Percentiles rank a stretch among this genome's conserved stretches.
phyloP scores from a whole-genome alignment of 2,888 invertebrate genomes.

The Gerris lacustris region DNA sequence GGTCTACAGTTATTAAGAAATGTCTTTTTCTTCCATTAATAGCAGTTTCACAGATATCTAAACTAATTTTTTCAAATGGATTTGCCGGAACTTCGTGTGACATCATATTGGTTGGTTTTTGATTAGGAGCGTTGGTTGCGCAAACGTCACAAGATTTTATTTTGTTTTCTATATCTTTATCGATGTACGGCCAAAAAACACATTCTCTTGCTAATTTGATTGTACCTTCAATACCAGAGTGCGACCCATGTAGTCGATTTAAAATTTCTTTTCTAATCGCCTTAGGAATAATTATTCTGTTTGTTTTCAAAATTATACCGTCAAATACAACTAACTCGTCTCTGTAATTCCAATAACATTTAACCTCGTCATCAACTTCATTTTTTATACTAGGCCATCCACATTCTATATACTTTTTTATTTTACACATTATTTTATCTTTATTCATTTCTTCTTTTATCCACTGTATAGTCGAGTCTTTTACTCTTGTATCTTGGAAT shows the following conservation, averaged over 20 bases:
- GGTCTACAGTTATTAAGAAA: not conserved
- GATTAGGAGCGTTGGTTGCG: not conserved
- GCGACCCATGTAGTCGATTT: constrained; percentile 12
- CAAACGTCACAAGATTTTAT: not conserved
- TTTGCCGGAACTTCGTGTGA: not conserved
- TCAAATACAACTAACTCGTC: constrained; percentile 17
- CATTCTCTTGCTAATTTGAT: constrained; percentile 14
- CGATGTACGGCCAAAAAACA: constrained; percentile 17
- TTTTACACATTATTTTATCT: not conserved
- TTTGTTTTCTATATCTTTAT: not conserved
- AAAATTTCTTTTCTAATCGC: constrained; percentile 9
- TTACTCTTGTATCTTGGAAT: not conserved
- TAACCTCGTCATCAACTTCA: not conserved
- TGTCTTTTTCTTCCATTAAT: not conserved
- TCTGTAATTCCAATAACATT: constrained; percentile 13
- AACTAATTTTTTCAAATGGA: not conserved
- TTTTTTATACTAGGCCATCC: not conserved
- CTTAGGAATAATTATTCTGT: constrained; percentile 11
- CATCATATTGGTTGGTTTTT: not conserved
- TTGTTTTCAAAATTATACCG: constrained; percentile 14
- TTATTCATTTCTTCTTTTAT: not conserved
- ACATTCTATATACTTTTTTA: not conserved
- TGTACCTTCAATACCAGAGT: constrained; percentile 15
- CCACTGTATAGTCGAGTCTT: not conserved
- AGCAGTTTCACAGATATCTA: not conserved